Evolutionary conservation across 1,140 invertebrate species (phyloP).

Genomic region (Macrocentrus cingulum): DNA sequence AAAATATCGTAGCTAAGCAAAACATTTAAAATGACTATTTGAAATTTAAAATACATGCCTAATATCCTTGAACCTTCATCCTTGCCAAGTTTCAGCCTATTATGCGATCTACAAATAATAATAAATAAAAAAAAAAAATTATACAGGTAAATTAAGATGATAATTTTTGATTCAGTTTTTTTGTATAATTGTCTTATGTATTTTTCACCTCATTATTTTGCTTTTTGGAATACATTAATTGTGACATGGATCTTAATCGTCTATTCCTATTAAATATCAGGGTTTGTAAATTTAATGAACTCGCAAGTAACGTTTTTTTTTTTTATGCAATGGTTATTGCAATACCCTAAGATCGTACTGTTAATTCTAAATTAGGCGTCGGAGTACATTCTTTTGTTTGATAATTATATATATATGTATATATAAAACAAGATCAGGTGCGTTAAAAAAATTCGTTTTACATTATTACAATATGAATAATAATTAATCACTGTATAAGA

Average conservation of each 20-base stretch:
- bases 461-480: too few species aligned
- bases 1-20: too few species aligned
- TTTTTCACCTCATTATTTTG: conserved; percentile 33
- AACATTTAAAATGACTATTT: too few species aligned
- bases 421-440: background rate
- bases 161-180: too few species aligned
- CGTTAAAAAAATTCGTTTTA: background rate
- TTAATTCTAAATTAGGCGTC: conserved; percentile 31
- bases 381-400: conserved; percentile 19
- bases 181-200: conserved; percentile 35
- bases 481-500: too few species aligned
- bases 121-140: too few species aligned
- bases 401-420: background rate
- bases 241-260: conserved; percentile 42
- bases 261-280: conserved; percentile 37
- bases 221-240: conserved; percentile 39
- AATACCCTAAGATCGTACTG: conserved; percentile 29
- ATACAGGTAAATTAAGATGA: too few species aligned
- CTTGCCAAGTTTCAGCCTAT: too few species aligned
- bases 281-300: conserved; percentile 40
- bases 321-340: conserved; percentile 33
- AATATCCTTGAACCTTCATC: too few species aligned
- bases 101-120: too few species aligned
- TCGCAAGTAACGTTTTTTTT: conserved; percentile 35
- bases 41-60: too few species aligned